Evolutionary conservation across 2,797 vertebrate genomes (phyloP), one percentile per base, ranked within the genome.

Genomic region (Parauchenoglanis ngamensis): DNA sequence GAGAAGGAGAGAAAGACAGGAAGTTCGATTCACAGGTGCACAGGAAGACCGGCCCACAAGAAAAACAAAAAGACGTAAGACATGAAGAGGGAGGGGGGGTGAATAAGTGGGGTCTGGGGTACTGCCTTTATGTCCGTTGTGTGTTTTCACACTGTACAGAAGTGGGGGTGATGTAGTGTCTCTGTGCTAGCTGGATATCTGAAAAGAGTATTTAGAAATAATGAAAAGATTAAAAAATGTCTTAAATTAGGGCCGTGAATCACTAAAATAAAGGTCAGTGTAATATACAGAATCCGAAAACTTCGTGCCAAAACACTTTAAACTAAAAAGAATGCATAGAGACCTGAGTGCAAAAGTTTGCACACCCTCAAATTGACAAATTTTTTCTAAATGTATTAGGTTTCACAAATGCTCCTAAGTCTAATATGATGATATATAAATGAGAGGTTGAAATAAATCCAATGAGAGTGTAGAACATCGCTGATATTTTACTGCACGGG

Each of bases 1-100:
- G 35, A 90, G 70, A 93, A 44, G 54, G 90, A 94, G 92, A 94
- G 93, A 89, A 90, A 93, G 91, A 93, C 96, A 96, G 95, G 96
- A 96, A 96, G 94, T 92, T 92, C 83, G 72, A 92, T 91, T 91
- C 92, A 93, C 96, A 96, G 96, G 95, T 96, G 96, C 95, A 96
- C 94, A 96, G 96, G 96, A 96, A 96, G 94, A 93, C 92, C 90
- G 93, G 94, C 93, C 93, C 90, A 90, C 89, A 91, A 91, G 85
- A 91, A 88, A 91, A 91, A 91, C 86, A 89, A 88, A 76, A 90
- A 73, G 54, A 81, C 35, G 52, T 86, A 84, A 79, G 90, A 83
- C n/a, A 28, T 59, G 31, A 52, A 23, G 23, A 4, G 40, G 1
- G 35, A 68, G 28, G 59, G 25, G 57, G 61, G 23, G 76, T n/a